Evolutionary conservation across 2,888 invertebrate species (phyloP).

Genomic region (Enchytraeus crypticus): DNA sequence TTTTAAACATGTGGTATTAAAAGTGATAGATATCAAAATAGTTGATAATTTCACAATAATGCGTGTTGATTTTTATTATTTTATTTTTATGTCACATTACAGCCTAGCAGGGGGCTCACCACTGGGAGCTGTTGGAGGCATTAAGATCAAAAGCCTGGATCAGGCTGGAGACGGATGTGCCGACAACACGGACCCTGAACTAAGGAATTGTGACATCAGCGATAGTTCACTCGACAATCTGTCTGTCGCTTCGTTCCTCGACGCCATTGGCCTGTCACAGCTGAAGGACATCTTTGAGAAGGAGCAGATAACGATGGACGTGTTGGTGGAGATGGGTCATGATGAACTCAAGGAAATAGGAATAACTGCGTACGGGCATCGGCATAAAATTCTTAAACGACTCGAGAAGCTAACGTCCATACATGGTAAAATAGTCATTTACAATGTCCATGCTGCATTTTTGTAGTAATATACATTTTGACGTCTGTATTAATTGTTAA

Average conservation of each 20-base stretch:
- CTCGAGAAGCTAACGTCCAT: conserved; percentile 29
- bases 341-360: conserved; percentile 92
- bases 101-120: too few species aligned
- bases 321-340: conserved; percentile 91
- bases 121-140: too few species aligned
- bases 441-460: background rate
- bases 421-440: conserved; percentile 6
- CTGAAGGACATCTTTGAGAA: conserved; percentile 76
- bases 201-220: conserved; percentile 22
- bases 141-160: too few species aligned
- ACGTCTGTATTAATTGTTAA: too few species aligned
- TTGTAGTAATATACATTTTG: background rate
- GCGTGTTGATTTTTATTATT: too few species aligned
- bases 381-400: conserved; percentile 61
- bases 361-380: conserved; percentile 86
- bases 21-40: too few species aligned
- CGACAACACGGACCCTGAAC: conserved; percentile 39
- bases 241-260: conserved; percentile 60
- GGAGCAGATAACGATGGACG: conserved; percentile 89
- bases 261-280: conserved; percentile 75
- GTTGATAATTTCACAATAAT: too few species aligned
- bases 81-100: too few species aligned
- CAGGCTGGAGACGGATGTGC: conserved; percentile 48
- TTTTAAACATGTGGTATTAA: too few species aligned
- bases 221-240: conserved; percentile 18